These are phyloP conservation scores for Hypolimnas misippus DNA, from an alignment of 2,888 invertebrate species.

Conservation along the genomic window DNA sequence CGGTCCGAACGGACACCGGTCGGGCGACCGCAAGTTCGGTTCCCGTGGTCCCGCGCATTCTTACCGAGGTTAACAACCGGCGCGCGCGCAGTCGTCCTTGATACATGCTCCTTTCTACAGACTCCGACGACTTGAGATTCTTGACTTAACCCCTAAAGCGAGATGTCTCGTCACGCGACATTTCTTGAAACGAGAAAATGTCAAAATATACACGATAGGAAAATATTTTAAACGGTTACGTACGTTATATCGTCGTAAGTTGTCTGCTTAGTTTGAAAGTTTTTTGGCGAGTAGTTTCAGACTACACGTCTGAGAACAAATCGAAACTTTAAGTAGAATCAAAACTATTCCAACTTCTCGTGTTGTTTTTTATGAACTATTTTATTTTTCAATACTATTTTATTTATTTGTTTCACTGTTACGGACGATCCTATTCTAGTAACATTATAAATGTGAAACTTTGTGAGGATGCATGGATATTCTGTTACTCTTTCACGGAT, in stretches of 20 bases:
- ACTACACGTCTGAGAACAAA: neutral
- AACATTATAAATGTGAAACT: too few relatives aligned
- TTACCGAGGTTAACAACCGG: constrained; percentile 79
- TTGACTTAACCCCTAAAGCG: constrained; percentile 31
- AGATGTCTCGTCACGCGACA: constrained; percentile 20
- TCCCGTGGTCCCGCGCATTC: constrained; percentile 69
- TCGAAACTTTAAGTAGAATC: neutral
- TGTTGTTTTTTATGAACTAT: neutral
- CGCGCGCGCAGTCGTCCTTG: constrained; percentile 71
- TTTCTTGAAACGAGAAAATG: constrained; percentile 19
- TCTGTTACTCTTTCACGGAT: too few relatives aligned
- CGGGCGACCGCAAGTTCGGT: constrained; percentile 62
- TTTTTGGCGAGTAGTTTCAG: neutral
- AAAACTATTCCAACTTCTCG: neutral
- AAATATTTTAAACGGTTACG: neutral
- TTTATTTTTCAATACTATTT: neutral
- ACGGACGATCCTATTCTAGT: too few relatives aligned
- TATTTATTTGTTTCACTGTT: too few relatives aligned
- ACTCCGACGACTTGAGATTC: constrained; percentile 29
- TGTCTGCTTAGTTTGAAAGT: neutral
- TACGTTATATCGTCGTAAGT: too few relatives aligned
- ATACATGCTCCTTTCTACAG: constrained; percentile 74
- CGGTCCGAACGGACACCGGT: constrained; percentile 49
- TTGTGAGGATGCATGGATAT: too few relatives aligned
- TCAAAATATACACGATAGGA: neutral